phyloP scores from a whole-genome alignment of 2,113 vertebrate genomes.

The Pleuronectes platessa region DNA sequence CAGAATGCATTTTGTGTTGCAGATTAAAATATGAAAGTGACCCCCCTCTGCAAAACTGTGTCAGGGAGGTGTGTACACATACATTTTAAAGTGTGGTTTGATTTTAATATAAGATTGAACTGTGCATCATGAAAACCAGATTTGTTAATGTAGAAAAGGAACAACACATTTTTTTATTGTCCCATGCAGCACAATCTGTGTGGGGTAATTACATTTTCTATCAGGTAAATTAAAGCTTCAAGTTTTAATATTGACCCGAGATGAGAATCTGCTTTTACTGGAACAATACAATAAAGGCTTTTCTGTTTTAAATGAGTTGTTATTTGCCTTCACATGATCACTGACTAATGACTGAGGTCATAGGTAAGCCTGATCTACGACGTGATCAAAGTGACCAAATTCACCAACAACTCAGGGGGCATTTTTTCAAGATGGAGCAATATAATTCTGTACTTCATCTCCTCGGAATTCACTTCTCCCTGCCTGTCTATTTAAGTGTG shows the following conservation, averaged over 20 bases:
- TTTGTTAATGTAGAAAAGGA: background rate
- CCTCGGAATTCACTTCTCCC: conserved; percentile 47
- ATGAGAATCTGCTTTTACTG: background rate
- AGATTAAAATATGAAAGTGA: too few species aligned
- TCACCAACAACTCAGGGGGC: conserved; percentile 37
- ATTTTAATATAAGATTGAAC: background rate
- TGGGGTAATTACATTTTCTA: background rate
- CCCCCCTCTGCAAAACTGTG: background rate
- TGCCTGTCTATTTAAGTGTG: conserved; percentile 5
- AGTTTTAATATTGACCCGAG: background rate
- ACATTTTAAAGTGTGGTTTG: too few species aligned
- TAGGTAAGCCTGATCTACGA: background rate
- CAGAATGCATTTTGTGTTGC: too few species aligned
- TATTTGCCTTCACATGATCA: background rate
- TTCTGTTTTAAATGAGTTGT: background rate
- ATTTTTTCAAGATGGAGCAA: conserved; percentile 59
- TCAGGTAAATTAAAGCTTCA: background rate
- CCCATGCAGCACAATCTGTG: too few species aligned
- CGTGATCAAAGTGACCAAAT: conserved; percentile 10
- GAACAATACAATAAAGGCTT: background rate
- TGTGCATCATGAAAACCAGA: background rate
- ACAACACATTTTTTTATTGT: too few species aligned
- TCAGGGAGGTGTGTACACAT: too few species aligned
- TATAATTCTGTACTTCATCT: conserved; percentile 61
- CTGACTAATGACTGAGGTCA: conserved; percentile 25